phyloP scores from a whole-genome alignment of 2,888 invertebrate genomes.

The Nasonovia ribisnigri region DNA sequence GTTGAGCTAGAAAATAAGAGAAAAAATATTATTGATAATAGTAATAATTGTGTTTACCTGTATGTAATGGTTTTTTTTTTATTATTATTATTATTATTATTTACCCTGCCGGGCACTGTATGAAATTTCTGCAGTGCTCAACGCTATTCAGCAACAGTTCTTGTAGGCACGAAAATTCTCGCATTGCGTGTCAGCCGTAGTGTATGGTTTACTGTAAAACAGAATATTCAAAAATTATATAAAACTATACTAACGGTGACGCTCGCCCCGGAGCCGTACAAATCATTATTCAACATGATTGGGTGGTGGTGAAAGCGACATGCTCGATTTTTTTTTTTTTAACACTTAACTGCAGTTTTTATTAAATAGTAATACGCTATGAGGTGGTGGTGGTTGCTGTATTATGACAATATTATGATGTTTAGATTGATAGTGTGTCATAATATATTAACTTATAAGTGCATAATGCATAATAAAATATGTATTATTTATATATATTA shows the following conservation, averaged over 20 bases:
- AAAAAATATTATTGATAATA: background rate
- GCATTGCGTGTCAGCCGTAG: slow-evolving; percentile 7
- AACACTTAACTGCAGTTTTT: background rate
- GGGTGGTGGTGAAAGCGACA: background rate
- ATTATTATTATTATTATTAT: background rate
- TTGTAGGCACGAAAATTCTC: background rate
- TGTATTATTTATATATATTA: background rate
- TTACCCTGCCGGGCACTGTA: background rate
- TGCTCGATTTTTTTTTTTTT: background rate
- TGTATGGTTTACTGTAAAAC: background rate
- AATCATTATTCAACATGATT: background rate
- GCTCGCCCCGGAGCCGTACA: background rate
- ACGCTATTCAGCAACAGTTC: background rate
- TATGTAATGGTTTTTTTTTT: background rate
- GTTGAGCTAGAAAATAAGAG: background rate
- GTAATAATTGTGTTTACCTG: slow-evolving; percentile 10
- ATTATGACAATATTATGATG: background rate
- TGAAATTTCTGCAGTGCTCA: background rate
- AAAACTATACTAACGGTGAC: background rate
- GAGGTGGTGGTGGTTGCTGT: background rate
- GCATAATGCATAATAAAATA: background rate
- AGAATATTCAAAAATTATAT: background rate
- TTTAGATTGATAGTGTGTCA: background rate
- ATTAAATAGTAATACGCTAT: background rate
- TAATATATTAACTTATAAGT: background rate